Conservation (phyloP, 2,113 vertebrate genomes). For the Pelmatolapia mariae region DNA sequence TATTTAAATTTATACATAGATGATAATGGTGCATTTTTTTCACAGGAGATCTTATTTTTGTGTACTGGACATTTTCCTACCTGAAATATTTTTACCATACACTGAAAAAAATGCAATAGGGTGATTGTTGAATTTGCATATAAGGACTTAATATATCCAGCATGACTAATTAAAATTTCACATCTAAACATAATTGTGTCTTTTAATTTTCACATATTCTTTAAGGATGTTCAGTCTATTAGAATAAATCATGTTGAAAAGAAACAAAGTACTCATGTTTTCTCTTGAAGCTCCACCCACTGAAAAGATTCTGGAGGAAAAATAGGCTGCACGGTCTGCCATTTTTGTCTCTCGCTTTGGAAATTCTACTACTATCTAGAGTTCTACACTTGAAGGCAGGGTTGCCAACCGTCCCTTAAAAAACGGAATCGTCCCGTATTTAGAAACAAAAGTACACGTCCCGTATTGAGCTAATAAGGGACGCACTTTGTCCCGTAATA, state of each 20-base stretch:
- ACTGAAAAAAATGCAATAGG: too few species aligned
- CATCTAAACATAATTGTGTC: not conserved
- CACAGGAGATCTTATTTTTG: not conserved
- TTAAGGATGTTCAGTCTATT: not conserved
- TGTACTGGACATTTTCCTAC: not conserved
- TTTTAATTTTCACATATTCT: not conserved
- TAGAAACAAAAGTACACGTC: too few species aligned
- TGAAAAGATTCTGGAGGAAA: not conserved
- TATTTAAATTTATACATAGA: not conserved
- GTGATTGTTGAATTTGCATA: not conserved
- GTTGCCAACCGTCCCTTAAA: too few species aligned
- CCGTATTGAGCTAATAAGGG: too few species aligned
- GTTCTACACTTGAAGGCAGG: too few species aligned
- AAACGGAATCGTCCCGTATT: too few species aligned
- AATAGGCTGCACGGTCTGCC: rapidly evolving
- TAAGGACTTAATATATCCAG: not conserved
- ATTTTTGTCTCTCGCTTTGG: not conserved
- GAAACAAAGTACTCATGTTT: not conserved
- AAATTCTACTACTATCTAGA: not conserved
- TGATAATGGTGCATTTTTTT: not conserved
- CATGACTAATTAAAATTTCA: not conserved
- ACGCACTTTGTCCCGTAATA: too few species aligned
- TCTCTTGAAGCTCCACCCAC: not conserved
- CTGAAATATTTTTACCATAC: not conserved
- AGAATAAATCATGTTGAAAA: not conserved